These are phyloP conservation scores for Platycheirus rosarum DNA, from an alignment of 2,888 invertebrate species.

Conservation along the genomic window DNA sequence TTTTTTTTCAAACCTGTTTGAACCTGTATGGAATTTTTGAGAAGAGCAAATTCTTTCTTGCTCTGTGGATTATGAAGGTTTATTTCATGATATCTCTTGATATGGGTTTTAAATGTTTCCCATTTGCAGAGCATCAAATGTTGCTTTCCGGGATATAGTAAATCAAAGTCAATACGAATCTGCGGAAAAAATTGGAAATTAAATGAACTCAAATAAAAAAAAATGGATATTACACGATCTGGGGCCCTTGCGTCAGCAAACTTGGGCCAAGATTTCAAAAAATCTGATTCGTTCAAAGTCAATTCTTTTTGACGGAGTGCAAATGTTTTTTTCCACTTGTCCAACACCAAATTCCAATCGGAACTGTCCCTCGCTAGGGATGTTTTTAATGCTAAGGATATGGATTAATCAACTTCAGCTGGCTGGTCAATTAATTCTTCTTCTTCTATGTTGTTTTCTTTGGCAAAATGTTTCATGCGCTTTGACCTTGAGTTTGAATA, in stretches of 20 bases:
- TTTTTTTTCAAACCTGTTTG: too few relatives aligned
- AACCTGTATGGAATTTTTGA: too few relatives aligned
- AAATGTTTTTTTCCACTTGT: constrained; percentile 17
- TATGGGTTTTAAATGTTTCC: not conserved
- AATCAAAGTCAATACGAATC: constrained; percentile 16
- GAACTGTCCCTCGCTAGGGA: not conserved
- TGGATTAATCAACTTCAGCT: constrained; percentile 13
- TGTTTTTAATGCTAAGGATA: constrained; percentile 7
- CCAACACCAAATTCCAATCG: constrained; percentile 7
- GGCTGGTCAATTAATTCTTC: not conserved
- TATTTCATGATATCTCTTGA: too few relatives aligned
- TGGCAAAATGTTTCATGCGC: not conserved
- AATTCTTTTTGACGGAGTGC: constrained; percentile 17
- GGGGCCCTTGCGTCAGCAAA: constrained; percentile 10
- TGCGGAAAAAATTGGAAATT: constrained; percentile 9
- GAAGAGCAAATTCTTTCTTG: too few relatives aligned
- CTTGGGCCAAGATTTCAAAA: constrained; percentile 19
- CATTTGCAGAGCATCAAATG: constrained; percentile 3
- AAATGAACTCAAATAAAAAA: constrained; percentile 4
- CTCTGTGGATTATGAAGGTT: too few relatives aligned
- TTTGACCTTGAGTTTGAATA: constrained; percentile 1
- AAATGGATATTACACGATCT: constrained; percentile 17
- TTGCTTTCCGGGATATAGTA: constrained; percentile 14
- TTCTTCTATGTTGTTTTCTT: not conserved
- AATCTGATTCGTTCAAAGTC: not conserved